phyloP scores from a whole-genome alignment of 2,888 invertebrate species.

The Cantharis flavilabris region DNA sequence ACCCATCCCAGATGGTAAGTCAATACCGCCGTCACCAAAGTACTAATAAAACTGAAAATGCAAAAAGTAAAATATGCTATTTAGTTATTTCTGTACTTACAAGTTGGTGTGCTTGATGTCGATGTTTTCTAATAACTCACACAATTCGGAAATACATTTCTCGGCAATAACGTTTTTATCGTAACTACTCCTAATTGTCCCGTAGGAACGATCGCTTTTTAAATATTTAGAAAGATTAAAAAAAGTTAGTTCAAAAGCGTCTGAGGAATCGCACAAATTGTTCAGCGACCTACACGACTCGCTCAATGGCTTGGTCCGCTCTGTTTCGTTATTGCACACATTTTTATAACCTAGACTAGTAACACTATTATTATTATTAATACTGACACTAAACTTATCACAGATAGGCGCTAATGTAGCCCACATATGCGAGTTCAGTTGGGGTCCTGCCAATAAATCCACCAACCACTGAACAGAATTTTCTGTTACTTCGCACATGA shows the following conservation, averaged over 20 bases:
- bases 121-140: slow-evolving; percentile 68
- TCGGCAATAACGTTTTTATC: slow-evolving; percentile 49
- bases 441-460: slow-evolving; percentile 55
- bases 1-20: slow-evolving; percentile 94
- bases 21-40: slow-evolving; percentile 82
- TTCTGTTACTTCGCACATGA: slow-evolving; percentile 60
- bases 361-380: slow-evolving; percentile 19
- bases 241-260: slow-evolving; percentile 35
- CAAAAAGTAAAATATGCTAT: not conserved
- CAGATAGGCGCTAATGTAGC: slow-evolving; percentile 40
- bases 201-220: slow-evolving; percentile 30
- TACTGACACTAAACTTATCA: slow-evolving; percentile 42
- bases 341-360: slow-evolving; percentile 7
- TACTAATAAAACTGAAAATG: slow-evolving; percentile 83
- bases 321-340: not conserved
- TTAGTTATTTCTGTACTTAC: slow-evolving; percentile 64
- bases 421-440: slow-evolving; percentile 45
- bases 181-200: slow-evolving; percentile 24
- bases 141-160: slow-evolving; percentile 62
- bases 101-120: slow-evolving; percentile 90
- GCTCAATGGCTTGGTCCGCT: not conserved
- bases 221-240: slow-evolving; percentile 36
- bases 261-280: slow-evolving; percentile 13
- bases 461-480: slow-evolving; percentile 61
- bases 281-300: slow-evolving; percentile 14